Conservation (phyloP, 2,797 vertebrate species). For the Thunnus albacares region DNA sequence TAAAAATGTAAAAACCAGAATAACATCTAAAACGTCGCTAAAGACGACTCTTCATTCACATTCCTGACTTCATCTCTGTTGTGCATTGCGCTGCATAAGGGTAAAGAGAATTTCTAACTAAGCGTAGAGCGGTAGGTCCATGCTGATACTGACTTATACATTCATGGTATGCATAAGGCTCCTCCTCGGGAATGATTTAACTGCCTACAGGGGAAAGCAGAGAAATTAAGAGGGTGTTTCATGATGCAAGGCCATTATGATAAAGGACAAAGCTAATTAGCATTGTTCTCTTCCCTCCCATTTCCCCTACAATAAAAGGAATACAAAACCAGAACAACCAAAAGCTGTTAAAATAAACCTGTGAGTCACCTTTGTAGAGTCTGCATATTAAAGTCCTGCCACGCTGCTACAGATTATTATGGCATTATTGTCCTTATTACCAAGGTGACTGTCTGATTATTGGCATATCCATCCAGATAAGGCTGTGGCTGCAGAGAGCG, state of each 20-base stretch:
- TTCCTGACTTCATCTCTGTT: conserved; percentile 63
- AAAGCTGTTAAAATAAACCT: conserved; percentile 55
- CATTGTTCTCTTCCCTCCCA: conserved; percentile 41
- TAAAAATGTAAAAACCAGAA: conserved; percentile 15
- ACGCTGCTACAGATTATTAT: conserved; percentile 38
- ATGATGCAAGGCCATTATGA: conserved; percentile 73
- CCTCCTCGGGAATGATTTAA: conserved; percentile 70
- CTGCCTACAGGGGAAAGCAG: conserved; percentile 56
- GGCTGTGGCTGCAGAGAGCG: conserved; percentile 15
- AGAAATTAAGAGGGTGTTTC: conserved; percentile 73
- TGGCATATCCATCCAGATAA: conserved; percentile 49
- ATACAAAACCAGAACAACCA: conserved; percentile 56
- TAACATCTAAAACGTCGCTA: conserved; percentile 17
- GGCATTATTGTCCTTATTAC: conserved; percentile 60
- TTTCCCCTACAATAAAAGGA: conserved; percentile 46
- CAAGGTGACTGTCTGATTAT: conserved; percentile 66
- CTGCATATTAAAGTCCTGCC: conserved; percentile 50
- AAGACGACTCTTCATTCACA: conserved; percentile 61
- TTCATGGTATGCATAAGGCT: conserved; percentile 77
- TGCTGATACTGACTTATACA: conserved; percentile 70
- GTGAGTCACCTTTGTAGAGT: conserved; percentile 51
- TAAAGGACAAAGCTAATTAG: conserved; percentile 71
- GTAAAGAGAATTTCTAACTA: conserved; percentile 28
- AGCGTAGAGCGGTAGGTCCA: conserved; percentile 64
- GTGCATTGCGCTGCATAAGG: conserved; percentile 62